phyloP scores from a whole-genome alignment of 53 echinoderm and acorn worm genomes.

The Paracentrotus lividus region DNA sequence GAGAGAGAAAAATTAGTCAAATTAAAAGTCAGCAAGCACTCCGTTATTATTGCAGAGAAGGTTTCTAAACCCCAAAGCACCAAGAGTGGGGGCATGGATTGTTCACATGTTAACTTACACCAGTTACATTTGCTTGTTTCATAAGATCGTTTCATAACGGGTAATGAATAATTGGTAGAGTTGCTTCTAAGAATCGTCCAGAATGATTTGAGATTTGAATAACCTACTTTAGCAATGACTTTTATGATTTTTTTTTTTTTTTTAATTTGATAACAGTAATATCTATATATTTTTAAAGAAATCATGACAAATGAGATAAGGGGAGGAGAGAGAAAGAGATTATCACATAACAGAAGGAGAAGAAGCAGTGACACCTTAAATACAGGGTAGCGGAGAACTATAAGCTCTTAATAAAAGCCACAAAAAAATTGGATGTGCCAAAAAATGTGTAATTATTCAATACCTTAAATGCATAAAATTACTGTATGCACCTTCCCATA shows the following conservation, averaged over 20 bases:
- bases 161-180: neutral
- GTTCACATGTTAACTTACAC: neutral
- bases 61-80: neutral
- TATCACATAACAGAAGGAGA: neutral
- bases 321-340: neutral
- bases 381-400: neutral
- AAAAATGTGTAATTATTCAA: too few species aligned
- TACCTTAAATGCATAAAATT: too few species aligned
- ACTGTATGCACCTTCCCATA: too few species aligned
- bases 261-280: neutral
- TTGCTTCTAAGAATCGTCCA: neutral
- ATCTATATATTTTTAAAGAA: neutral
- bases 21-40: conserved; percentile 42
- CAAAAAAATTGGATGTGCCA: too few species aligned
- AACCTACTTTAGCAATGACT: neutral
- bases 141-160: neutral
- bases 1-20: conserved; percentile 1
- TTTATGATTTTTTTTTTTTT: neutral
- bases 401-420: neutral
- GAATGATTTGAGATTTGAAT: too few species aligned
- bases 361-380: neutral
- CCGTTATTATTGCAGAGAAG: neutral
- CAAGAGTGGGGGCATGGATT: neutral
- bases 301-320: neutral
- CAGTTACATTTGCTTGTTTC: neutral